Evolutionary conservation across 2,113 vertebrate species (phyloP).

Genomic region (Trematomus loennbergii): DNA sequence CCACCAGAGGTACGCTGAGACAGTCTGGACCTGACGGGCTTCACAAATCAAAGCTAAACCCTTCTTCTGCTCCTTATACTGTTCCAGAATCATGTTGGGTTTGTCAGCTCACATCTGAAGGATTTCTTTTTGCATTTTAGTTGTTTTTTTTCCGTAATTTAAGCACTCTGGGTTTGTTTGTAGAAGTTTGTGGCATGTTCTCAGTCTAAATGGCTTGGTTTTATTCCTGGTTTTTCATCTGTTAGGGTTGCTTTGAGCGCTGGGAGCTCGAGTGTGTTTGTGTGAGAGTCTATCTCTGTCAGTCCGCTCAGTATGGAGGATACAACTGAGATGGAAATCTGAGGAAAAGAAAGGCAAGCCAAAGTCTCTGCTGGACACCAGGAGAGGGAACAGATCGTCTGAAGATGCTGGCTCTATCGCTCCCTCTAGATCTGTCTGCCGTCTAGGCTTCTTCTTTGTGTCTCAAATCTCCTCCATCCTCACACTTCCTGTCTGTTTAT

Average conservation of each 20-base stretch:
- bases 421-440: constrained; percentile 29
- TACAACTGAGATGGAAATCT: constrained; percentile 38
- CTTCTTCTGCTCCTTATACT: constrained; percentile 38
- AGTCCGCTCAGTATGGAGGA: constrained; percentile 32
- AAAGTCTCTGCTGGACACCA: constrained; percentile 51
- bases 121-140: not conserved
- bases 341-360: constrained; percentile 30
- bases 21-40: constrained; percentile 47
- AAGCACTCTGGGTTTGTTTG: not conserved
- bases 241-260: not conserved
- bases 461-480: constrained; percentile 4
- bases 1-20: constrained; percentile 43
- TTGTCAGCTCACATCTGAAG: constrained; percentile 35
- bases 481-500: not conserved
- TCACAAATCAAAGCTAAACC: constrained; percentile 65
- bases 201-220: constrained; percentile 22
- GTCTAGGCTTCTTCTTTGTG: constrained; percentile 35
- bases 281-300: not conserved
- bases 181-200: constrained; percentile 8
- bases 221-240: constrained; percentile 41
- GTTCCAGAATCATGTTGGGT: constrained; percentile 34
- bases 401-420: constrained; percentile 33
- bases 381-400: constrained; percentile 32
- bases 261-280: not conserved
- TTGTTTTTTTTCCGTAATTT: not conserved